These are phyloP conservation scores for Tiliqua scincoides DNA, from an alignment of 2,113 vertebrate genomes.

Conservation along the genomic window DNA sequence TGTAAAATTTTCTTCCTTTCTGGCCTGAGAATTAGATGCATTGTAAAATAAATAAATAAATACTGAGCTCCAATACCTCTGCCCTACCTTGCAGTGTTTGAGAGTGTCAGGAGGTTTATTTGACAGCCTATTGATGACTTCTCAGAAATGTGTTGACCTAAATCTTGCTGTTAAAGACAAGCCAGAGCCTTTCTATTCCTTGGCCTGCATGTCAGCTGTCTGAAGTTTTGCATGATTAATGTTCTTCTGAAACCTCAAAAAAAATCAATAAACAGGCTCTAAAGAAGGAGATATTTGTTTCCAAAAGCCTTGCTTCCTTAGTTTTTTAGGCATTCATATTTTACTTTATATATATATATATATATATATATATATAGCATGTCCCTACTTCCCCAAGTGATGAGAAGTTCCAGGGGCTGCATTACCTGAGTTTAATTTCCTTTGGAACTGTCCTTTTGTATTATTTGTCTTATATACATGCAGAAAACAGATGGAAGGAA, in stretches of 20 bases:
- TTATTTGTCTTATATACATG: too few relatives aligned
- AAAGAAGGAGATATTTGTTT: too few relatives aligned
- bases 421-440: too few relatives aligned
- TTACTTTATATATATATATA: too few relatives aligned
- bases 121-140: conserved; percentile 18
- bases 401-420: too few relatives aligned
- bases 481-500: too few relatives aligned
- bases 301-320: too few relatives aligned
- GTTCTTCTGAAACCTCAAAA: conserved; percentile 4
- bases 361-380: too few relatives aligned
- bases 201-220: background rate
- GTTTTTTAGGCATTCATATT: too few relatives aligned
- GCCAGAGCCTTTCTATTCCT: conserved; percentile 2
- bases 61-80: background rate
- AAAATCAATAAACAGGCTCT: conserved; percentile 13
- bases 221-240: conserved; percentile 26
- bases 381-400: too few relatives aligned
- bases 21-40: background rate
- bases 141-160: conserved; percentile 23
- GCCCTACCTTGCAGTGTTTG: background rate
- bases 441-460: too few relatives aligned
- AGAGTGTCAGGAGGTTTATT: background rate
- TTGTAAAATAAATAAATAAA: background rate
- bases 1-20: too few relatives aligned
- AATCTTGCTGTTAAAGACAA: conserved; percentile 4